Conservation (phyloP, 2,113 vertebrate species). For the Dipodomys stephensi region DNA sequence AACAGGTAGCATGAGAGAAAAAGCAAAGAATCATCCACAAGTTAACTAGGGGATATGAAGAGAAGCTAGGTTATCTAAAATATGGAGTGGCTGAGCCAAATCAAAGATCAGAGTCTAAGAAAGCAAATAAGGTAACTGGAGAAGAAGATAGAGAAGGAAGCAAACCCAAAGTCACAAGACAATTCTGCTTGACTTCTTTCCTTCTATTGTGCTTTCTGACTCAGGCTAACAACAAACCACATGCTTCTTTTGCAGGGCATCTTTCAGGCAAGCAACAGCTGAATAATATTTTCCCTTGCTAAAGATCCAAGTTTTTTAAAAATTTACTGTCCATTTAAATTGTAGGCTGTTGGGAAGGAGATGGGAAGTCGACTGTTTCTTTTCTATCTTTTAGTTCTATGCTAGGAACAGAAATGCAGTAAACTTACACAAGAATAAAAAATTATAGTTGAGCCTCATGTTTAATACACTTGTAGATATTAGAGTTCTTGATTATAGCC, state of each 20-base stretch:
- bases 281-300: neutral
- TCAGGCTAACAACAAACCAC: neutral
- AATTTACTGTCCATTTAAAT: neutral
- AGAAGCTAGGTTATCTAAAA: neutral
- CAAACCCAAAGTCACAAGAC: neutral
- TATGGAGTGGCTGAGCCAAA: neutral
- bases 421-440: neutral
- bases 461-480: neutral
- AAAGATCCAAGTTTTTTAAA: neutral
- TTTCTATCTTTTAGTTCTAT: neutral
- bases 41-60: neutral
- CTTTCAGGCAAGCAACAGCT: neutral
- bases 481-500: no score
- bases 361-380: neutral
- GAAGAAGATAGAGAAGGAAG: neutral
- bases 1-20: neutral
- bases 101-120: neutral
- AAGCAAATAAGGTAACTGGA: neutral
- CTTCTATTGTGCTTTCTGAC: neutral
- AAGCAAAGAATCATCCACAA: neutral
- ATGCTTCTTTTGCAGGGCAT: neutral
- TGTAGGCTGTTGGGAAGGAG: neutral
- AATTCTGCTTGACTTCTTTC: neutral
- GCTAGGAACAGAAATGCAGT: neutral
- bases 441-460: neutral